A percentile compares a stretch with the other conserved stretches of the same genome.
Conservation (phyloP, 2,888 invertebrate genomes). For the Iphiclides podalirius region DNA sequence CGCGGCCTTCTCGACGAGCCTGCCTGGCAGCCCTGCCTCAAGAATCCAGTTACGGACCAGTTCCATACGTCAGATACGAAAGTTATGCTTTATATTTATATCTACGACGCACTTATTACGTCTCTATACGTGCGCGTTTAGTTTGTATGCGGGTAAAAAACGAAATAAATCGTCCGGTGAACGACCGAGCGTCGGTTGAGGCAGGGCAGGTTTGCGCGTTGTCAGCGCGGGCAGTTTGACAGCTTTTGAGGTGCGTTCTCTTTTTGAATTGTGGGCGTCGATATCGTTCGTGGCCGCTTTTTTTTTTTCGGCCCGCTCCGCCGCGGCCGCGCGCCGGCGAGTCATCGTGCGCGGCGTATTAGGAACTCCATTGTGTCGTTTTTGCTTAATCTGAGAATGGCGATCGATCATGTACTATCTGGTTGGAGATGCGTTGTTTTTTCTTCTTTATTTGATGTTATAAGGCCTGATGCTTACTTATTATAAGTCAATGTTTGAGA, state of each 20-base stretch:
- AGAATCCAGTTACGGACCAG: conserved; percentile 63
- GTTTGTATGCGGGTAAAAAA: conserved; percentile 75
- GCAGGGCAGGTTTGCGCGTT: conserved; percentile 68
- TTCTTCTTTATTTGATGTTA: neutral
- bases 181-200: conserved; percentile 67
- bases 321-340: conserved; percentile 49
- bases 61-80: conserved; percentile 57
- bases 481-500: neutral
- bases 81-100: conserved; percentile 52
- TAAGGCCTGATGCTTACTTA: neutral
- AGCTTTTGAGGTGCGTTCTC: conserved; percentile 74
- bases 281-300: conserved; percentile 22
- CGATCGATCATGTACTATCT: conserved; percentile 20
- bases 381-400: conserved; percentile 8
- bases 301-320: conserved; percentile 57
- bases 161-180: conserved; percentile 68
- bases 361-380: conserved; percentile 11
- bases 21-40: conserved; percentile 44
- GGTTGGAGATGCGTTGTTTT: conserved; percentile 3
- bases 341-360: conserved; percentile 33
- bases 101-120: conserved; percentile 52
- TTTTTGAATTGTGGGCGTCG: conserved; percentile 70
- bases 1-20: too few species aligned
- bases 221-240: conserved; percentile 64
- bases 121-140: conserved; percentile 55